Percentiles rank a stretch among this genome's conserved stretches.
Evolutionary conservation across 1,140 invertebrate genomes (phyloP).

Genomic region (Bombus fervidus): DNA sequence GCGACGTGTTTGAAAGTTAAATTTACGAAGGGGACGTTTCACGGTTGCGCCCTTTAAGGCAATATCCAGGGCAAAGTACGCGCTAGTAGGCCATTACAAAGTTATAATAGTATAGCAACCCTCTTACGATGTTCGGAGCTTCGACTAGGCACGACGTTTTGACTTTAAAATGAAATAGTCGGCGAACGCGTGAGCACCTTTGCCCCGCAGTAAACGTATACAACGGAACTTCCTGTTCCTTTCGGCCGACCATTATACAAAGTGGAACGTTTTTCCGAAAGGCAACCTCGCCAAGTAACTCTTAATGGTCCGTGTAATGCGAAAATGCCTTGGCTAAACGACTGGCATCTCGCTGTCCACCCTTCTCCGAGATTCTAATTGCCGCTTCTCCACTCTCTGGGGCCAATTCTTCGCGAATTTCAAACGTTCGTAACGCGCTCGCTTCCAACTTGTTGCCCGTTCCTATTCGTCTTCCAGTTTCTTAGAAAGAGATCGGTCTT

Average conservation of each 20-base stretch:
- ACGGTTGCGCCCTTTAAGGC: conserved; percentile 53
- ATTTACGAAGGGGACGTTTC: conserved; percentile 48
- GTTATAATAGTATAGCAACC: conserved; percentile 55
- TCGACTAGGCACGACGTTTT: conserved; percentile 39
- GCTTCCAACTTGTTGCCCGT: conserved; percentile 35
- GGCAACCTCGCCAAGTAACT: conserved; percentile 33
- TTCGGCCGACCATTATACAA: conserved; percentile 33
- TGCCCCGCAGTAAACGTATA: conserved; percentile 18
- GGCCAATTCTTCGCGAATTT: conserved; percentile 3
- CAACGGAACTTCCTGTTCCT: conserved; percentile 21
- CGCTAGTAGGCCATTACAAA: conserved; percentile 57
- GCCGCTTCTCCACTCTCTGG: background rate
- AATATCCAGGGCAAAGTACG: conserved; percentile 55
- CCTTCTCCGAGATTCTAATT: conserved; percentile 27
- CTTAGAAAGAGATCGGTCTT: background rate
- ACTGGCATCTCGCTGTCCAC: background rate
- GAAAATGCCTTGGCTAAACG: conserved; percentile 7
- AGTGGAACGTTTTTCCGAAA: conserved; percentile 50
- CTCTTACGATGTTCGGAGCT: conserved; percentile 42
- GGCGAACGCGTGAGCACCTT: background rate
- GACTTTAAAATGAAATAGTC: conserved; percentile 61
- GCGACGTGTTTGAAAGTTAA: conserved; percentile 43
- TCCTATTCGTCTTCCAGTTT: background rate
- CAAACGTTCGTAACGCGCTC: background rate
- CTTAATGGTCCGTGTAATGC: conserved; percentile 43